phyloP scores from a whole-genome alignment of 1,140 invertebrate genomes.

The Cylas formicarius region DNA sequence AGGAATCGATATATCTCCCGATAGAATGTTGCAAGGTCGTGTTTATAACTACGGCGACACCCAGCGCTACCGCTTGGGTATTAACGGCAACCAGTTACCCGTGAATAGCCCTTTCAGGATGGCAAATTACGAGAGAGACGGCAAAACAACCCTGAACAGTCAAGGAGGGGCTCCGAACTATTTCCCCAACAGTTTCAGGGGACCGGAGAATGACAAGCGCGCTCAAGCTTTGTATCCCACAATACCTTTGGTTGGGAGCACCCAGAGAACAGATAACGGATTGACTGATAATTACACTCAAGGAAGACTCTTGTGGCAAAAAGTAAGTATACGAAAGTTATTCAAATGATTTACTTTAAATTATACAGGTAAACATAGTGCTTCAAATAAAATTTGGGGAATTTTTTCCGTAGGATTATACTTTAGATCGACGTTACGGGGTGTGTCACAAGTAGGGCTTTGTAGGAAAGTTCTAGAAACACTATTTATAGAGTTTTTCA shows the following conservation, averaged over 20 bases:
- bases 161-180: conserved; percentile 85
- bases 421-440: too few species aligned
- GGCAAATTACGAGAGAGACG: conserved; percentile 80
- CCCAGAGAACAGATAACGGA: conserved; percentile 62
- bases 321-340: too few species aligned
- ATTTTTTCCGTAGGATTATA: too few species aligned
- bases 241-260: conserved; percentile 49
- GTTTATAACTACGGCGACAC: conserved; percentile 84
- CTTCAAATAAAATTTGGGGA: too few species aligned
- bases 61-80: conserved; percentile 77
- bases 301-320: conserved; percentile 75
- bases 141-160: conserved; percentile 58
- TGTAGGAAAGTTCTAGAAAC: too few species aligned
- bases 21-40: conserved; percentile 83
- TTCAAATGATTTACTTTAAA: too few species aligned
- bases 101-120: conserved; percentile 73
- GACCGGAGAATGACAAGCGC: conserved; percentile 57
- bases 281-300: conserved; percentile 79
- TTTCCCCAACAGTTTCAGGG: conserved; percentile 89
- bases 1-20: conserved; percentile 74
- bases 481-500: too few species aligned
- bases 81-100: conserved; percentile 79
- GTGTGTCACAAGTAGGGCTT: too few species aligned
- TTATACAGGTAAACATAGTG: too few species aligned
- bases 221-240: conserved; percentile 46